Conservation (phyloP, 2,888 invertebrate genomes). For the Hydrotaea cyrtoneurina region DNA sequence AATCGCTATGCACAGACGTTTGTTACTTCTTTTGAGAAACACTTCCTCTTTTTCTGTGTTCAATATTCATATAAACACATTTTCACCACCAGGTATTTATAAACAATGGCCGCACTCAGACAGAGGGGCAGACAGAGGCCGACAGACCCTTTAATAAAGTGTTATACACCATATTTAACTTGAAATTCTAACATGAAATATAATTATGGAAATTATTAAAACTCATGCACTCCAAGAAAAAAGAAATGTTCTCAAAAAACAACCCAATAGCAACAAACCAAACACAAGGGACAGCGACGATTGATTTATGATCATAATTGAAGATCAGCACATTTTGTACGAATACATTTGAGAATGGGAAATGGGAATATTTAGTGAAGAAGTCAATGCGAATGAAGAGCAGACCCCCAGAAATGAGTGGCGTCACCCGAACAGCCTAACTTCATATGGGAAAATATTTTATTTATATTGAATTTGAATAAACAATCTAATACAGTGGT, state of each 20-base stretch:
- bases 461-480: constrained; percentile 26
- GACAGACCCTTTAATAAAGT: constrained; percentile 48
- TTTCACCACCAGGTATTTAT: constrained; percentile 44
- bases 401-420: constrained; percentile 37
- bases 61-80: constrained; percentile 49
- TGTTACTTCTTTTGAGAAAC: neutral
- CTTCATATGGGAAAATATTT: constrained; percentile 34
- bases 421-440: constrained; percentile 51
- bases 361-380: constrained; percentile 37
- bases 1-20: too few species aligned
- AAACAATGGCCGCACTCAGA: neutral
- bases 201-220: constrained; percentile 62
- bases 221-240: neutral
- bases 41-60: constrained; percentile 48
- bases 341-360: constrained; percentile 23
- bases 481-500: constrained; percentile 29
- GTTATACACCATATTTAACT: constrained; percentile 45
- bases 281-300: constrained; percentile 58
- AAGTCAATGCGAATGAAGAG: neutral
- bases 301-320: constrained; percentile 68
- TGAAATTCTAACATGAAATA: constrained; percentile 50
- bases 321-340: constrained; percentile 53
- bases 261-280: constrained; percentile 16
- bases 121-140: neutral
- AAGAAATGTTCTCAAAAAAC: constrained; percentile 21